These are phyloP conservation scores for Poecilia picta DNA, from an alignment of 2,797 vertebrate genomes.

Conservation along the genomic window DNA sequence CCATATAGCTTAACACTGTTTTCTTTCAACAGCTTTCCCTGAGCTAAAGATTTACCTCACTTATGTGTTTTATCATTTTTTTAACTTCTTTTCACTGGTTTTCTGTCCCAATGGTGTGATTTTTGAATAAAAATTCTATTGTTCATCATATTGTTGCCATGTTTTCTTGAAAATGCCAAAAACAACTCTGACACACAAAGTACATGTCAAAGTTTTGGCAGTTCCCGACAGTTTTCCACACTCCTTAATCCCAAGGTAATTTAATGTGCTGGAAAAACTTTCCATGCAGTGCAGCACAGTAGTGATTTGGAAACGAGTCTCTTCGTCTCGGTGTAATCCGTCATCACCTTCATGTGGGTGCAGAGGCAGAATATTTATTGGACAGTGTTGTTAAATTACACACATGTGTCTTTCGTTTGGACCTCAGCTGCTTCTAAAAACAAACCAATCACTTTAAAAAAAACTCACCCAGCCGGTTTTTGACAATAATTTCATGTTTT, in stretches of 20 bases:
- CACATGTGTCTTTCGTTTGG: neutral
- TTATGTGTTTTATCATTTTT: neutral
- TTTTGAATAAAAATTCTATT: neutral
- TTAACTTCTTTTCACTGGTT: neutral
- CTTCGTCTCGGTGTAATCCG: too few species aligned
- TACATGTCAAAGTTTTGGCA: too few species aligned
- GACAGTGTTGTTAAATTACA: neutral
- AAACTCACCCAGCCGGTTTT: neutral
- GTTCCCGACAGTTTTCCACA: too few species aligned
- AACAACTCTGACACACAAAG: neutral
- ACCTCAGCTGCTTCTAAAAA: too few species aligned
- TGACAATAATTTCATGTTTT: too few species aligned
- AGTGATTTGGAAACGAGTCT: too few species aligned
- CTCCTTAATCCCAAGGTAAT: too few species aligned
- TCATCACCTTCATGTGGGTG: neutral
- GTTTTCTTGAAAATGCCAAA: neutral
- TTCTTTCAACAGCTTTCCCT: neutral
- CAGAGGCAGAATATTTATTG: neutral
- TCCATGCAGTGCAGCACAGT: too few species aligned
- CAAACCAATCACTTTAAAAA: too few species aligned
- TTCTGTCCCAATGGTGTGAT: neutral
- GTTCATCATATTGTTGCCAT: neutral
- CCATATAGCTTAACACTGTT: neutral
- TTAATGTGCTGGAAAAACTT: too few species aligned
- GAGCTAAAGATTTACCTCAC: neutral